Percentiles rank a stretch among this genome's conserved stretches.
These are phyloP conservation scores for Lophius piscatorius DNA, from an alignment of 2,113 vertebrate genomes.

Conservation along the genomic window DNA sequence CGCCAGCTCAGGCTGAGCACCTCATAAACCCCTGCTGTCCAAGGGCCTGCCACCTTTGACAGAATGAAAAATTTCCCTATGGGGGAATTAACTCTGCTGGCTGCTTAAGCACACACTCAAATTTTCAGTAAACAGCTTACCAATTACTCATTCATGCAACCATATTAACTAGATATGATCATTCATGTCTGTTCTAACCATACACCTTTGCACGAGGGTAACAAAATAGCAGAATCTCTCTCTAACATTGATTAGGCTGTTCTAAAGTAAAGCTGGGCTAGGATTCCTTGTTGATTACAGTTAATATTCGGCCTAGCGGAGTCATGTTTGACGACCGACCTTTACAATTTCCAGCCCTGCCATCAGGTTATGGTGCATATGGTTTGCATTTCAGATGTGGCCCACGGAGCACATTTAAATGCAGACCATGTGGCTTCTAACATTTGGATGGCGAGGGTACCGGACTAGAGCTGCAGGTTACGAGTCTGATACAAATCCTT, in stretches of 20 bases:
- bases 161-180: conserved; percentile 22
- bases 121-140: conserved; percentile 62
- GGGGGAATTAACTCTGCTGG: conserved; percentile 44
- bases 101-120: conserved; percentile 27
- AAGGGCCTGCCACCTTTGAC: conserved; percentile 75
- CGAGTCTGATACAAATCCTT: too few relatives aligned
- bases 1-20: conserved; percentile 80
- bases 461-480: not conserved
- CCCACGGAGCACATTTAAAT: conserved; percentile 10
- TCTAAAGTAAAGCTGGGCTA: not conserved
- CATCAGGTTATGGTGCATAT: conserved; percentile 3
- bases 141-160: conserved; percentile 57
- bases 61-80: conserved; percentile 55
- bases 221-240: conserved; percentile 1
- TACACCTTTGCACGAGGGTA: not conserved
- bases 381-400: conserved; percentile 19
- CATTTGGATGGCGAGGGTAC: not conserved
- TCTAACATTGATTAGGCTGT: not conserved
- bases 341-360: conserved; percentile 5
- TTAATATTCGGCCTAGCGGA: not conserved
- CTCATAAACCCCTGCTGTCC: conserved; percentile 80
- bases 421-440: conserved; percentile 18
- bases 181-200: not conserved
- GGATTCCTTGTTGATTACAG: conserved; percentile 1
- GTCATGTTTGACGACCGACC: conserved; percentile 1